Percentiles rank a stretch among this genome's conserved stretches.
Conservation (phyloP, 2,797 vertebrate genomes). For the Sebastiscus tertius region DNA sequence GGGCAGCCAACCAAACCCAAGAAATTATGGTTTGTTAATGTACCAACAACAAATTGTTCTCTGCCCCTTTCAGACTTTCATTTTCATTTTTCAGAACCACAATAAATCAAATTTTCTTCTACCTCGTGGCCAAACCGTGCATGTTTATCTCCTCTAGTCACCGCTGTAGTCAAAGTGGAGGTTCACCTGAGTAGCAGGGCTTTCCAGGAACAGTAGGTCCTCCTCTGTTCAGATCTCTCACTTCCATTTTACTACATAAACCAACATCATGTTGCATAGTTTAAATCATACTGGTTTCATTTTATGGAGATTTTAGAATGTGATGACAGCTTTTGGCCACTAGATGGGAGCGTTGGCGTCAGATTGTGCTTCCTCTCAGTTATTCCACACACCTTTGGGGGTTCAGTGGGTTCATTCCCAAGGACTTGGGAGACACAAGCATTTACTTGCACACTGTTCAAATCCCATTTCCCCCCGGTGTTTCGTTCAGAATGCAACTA, state of each 20-base stretch:
- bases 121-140: not conserved
- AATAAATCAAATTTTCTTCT: constrained; percentile 65
- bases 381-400: constrained; percentile 57
- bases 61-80: constrained; percentile 32
- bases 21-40: constrained; percentile 10
- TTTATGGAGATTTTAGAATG: not conserved
- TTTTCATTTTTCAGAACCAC: constrained; percentile 22
- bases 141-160: not conserved
- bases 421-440: constrained; percentile 66
- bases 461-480: constrained; percentile 24
- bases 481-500: constrained; percentile 44
- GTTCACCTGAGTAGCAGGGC: not conserved
- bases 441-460: constrained; percentile 43
- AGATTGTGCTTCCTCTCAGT: not conserved
- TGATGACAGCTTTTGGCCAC: constrained; percentile 44
- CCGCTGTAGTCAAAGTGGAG: not conserved
- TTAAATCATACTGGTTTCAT: not conserved
- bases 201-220: not conserved
- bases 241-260: not conserved
- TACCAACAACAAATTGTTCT: not conserved
- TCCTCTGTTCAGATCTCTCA: not conserved
- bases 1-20: not conserved
- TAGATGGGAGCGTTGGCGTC: constrained; percentile 66
- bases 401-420: constrained; percentile 78
- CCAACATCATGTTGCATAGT: not conserved